Conservation (phyloP, 2,797 vertebrate genomes). For the Gallinago solitaria region DNA sequence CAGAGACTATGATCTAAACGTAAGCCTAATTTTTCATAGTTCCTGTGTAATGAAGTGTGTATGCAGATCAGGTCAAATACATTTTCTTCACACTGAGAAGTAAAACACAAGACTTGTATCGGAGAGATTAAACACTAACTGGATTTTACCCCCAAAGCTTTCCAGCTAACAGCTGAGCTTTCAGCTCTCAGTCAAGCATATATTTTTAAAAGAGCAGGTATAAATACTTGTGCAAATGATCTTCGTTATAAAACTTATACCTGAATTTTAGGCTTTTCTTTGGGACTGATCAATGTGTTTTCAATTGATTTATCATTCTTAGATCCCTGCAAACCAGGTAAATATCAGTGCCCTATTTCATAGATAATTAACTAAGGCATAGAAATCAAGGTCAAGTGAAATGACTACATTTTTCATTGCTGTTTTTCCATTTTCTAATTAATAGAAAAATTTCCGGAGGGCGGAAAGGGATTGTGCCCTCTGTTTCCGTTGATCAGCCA, state of each 20-base stretch:
- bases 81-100: not conserved
- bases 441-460: no score
- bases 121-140: not conserved
- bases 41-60: not conserved
- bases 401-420: not conserved
- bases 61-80: not conserved
- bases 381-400: not conserved
- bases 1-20: not conserved
- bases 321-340: not conserved
- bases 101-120: not conserved
- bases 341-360: not conserved
- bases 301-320: not conserved
- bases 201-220: not conserved
- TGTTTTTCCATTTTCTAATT: not conserved
- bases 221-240: not conserved
- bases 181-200: not conserved
- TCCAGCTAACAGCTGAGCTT: not conserved
- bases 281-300: not conserved
- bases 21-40: slow-evolving; percentile 1
- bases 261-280: not conserved
- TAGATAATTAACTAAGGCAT: not conserved
- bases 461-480: not conserved
- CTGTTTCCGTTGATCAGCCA: not conserved
- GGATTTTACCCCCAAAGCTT: not conserved
- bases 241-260: not conserved